Conservation (phyloP, 1,140 invertebrate genomes). For the Drosophila murphyi region DNA sequence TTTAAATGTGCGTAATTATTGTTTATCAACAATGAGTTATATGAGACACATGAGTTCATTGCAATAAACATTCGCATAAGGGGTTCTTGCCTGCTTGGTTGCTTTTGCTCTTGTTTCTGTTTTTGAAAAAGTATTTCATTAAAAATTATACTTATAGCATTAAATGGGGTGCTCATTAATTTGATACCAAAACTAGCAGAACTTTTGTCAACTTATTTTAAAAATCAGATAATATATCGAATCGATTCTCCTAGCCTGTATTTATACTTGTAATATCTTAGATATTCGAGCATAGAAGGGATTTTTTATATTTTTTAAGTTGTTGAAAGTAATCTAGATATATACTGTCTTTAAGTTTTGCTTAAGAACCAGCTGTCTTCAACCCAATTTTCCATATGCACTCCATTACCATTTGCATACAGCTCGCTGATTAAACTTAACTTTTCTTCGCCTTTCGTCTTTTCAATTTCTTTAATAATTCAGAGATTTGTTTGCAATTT, state of each 20-base stretch:
- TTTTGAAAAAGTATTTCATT: constrained; percentile 5
- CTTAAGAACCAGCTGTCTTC: background rate
- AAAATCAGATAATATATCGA: too few relatives aligned
- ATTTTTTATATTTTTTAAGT: too few relatives aligned
- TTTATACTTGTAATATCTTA: too few relatives aligned
- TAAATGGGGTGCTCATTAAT: background rate
- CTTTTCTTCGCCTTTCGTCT: constrained; percentile 6
- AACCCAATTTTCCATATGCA: too few relatives aligned
- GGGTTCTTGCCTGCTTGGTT: constrained; percentile 13
- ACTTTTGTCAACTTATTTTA: background rate
- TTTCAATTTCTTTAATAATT: constrained; percentile 21
- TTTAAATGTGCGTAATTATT: constrained; percentile 80
- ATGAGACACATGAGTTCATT: constrained; percentile 36
- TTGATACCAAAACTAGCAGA: constrained; percentile 7
- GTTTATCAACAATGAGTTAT: constrained; percentile 69
- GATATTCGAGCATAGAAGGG: too few relatives aligned
- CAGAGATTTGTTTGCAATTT: constrained; percentile 36
- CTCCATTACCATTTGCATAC: constrained; percentile 10
- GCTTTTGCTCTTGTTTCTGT: background rate
- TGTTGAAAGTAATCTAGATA: too few relatives aligned
- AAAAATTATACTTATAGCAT: background rate
- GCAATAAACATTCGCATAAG: constrained; percentile 28
- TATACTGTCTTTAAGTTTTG: too few relatives aligned
- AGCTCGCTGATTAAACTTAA: constrained; percentile 11
- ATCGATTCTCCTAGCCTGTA: too few relatives aligned